These are phyloP conservation scores for Meda fulgida DNA, from an alignment of 2,797 vertebrate genomes.

Conservation along the genomic window DNA sequence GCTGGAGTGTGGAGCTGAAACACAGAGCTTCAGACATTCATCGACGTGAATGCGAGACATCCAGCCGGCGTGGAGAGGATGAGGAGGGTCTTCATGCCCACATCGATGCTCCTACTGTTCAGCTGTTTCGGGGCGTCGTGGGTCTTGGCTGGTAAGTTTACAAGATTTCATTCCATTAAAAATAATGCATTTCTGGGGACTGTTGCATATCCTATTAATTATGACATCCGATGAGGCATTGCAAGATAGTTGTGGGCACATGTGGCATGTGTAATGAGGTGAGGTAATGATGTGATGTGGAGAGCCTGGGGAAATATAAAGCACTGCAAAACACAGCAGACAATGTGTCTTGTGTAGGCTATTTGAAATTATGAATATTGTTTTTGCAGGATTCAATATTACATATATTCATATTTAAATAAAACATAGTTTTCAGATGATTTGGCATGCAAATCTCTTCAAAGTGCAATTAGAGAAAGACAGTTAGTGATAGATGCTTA, in stretches of 20 bases:
- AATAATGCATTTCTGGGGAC: not conserved
- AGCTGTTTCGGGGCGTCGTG: constrained; percentile 71
- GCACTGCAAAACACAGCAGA: not conserved
- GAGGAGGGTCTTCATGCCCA: constrained; percentile 69
- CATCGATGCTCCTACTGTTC: constrained; percentile 69
- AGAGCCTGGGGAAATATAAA: not conserved
- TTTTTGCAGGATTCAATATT: not conserved
- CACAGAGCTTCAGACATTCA: constrained; percentile 19
- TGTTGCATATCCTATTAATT: not conserved
- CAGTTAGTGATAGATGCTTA: not conserved
- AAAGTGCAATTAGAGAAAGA: not conserved
- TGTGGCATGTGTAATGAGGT: constrained; percentile 2
- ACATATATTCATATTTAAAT: not conserved
- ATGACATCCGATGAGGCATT: no score
- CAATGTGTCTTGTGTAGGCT: not conserved
- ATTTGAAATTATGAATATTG: not conserved
- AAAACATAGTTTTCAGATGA: not conserved
- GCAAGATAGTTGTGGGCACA: not conserved
- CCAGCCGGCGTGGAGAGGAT: constrained; percentile 71
- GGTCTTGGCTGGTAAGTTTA: constrained; percentile 78
- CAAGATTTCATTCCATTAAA: not conserved
- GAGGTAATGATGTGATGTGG: not conserved
- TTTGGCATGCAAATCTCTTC: not conserved
- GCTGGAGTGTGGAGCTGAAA: constrained; percentile 55
- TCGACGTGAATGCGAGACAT: constrained; percentile 65